Evolutionary conservation across 1,140 invertebrate genomes (phyloP).

Genomic region (Drosophila hydei): DNA sequence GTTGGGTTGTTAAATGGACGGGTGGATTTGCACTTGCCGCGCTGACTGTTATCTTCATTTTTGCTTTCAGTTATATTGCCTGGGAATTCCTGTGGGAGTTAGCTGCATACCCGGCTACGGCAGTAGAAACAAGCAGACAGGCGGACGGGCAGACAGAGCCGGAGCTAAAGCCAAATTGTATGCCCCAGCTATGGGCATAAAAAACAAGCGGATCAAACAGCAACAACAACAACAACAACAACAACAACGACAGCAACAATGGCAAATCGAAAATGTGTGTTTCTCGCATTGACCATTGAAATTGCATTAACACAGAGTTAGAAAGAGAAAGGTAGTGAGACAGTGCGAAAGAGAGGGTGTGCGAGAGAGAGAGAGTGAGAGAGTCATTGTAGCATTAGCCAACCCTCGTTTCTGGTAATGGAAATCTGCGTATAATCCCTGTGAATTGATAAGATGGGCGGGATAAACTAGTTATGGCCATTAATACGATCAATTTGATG

Average conservation of each 20-base stretch:
- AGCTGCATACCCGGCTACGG: conserved; percentile 1
- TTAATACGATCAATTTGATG: conserved; percentile 84
- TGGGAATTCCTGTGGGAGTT: conserved; percentile 81
- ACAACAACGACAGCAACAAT: conserved; percentile 31
- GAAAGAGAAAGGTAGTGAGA: background rate
- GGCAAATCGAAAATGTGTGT: conserved; percentile 78
- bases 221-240: conserved; percentile 35
- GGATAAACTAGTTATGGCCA: conserved; percentile 84
- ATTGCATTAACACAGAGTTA: conserved; percentile 69
- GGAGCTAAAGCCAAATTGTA: conserved; percentile 72
- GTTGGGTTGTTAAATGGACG: conserved; percentile 82
- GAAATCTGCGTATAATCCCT: conserved; percentile 83
- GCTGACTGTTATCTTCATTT: conserved; percentile 83
- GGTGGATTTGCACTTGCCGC: conserved; percentile 83
- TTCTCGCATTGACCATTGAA: conserved; percentile 72
- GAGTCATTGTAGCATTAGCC: conserved; percentile 5
- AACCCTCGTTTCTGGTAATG: conserved; percentile 59
- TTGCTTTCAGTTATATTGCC: conserved; percentile 84
- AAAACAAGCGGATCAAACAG: conserved; percentile 78
- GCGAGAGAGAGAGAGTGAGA: background rate
- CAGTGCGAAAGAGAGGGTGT: background rate
- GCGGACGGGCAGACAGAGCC: background rate
- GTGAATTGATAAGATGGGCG: conserved; percentile 79
- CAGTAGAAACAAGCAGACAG: background rate
- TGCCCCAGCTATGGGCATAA: conserved; percentile 55